Conservation (phyloP, 2,113 vertebrate genomes). For the Cisticola juncidis region DNA sequence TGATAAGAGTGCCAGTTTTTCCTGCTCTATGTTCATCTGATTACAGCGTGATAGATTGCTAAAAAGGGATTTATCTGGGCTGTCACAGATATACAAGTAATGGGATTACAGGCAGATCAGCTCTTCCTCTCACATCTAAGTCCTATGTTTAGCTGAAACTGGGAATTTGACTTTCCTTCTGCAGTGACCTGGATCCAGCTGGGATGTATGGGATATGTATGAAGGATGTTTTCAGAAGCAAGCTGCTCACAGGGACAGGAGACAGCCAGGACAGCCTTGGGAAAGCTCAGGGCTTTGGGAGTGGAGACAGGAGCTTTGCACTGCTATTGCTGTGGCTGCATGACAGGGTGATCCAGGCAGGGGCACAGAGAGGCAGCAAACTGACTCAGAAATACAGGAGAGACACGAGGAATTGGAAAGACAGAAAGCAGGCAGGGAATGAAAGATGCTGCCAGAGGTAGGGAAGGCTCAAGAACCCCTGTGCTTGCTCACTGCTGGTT, state of each 20-base stretch:
- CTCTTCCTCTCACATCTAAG: background rate
- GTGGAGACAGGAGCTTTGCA: background rate
- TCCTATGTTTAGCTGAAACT: background rate
- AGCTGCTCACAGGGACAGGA: background rate
- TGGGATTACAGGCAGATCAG: background rate
- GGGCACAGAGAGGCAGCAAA: background rate
- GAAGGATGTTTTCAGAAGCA: background rate
- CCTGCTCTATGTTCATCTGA: background rate
- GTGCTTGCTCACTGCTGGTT: accelerated
- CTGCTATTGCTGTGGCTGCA: background rate
- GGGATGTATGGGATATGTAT: accelerated
- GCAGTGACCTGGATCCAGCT: background rate
- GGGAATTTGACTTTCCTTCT: background rate
- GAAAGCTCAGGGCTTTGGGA: background rate
- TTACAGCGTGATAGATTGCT: background rate
- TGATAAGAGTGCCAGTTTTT: conserved; percentile 12
- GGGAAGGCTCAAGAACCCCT: background rate
- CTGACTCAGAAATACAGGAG: background rate
- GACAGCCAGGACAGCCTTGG: background rate
- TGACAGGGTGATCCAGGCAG: background rate
- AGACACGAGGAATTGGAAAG: background rate
- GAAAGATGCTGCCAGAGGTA: background rate
- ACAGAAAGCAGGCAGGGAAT: background rate
- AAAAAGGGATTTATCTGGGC: background rate
- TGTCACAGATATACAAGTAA: background rate